Evolutionary conservation across 2,888 invertebrate genomes (phyloP).

Genomic region (Eurytoma adleriae): DNA sequence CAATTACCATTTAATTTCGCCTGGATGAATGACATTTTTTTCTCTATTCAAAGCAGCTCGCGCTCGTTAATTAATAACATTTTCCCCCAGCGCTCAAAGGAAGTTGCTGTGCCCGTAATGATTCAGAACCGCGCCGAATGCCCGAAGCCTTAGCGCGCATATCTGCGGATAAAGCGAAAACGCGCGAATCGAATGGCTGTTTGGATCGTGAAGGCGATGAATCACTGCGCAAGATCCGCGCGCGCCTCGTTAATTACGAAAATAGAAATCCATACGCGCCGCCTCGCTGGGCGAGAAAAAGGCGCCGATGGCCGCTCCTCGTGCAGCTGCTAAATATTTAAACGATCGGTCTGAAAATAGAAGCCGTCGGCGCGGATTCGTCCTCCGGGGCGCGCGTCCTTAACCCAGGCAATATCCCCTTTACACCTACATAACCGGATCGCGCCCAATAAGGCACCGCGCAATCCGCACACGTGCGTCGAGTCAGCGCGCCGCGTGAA

Average conservation of each 20-base stretch:
- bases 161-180: not conserved
- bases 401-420: slow-evolving; percentile 24
- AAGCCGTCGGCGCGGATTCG: not conserved
- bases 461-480: not conserved
- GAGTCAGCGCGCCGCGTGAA: too few relatives aligned
- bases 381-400: slow-evolving; percentile 19
- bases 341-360: slow-evolving; percentile 4
- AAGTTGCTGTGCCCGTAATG: too few relatives aligned
- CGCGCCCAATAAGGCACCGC: not conserved
- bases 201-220: slow-evolving; percentile 18
- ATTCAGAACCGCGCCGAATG: too few relatives aligned
- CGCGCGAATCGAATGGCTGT: slow-evolving; percentile 4
- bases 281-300: not conserved
- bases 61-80: too few relatives aligned
- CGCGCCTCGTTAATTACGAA: slow-evolving; percentile 20
- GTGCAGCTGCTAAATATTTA: slow-evolving; percentile 16
- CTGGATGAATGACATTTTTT: too few relatives aligned
- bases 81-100: too few relatives aligned
- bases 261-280: slow-evolving; percentile 26
- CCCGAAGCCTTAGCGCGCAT: too few relatives aligned
- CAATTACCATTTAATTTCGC: too few relatives aligned
- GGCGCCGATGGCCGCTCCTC: not conserved
- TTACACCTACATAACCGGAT: not conserved
- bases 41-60: too few relatives aligned
- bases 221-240: not conserved